Conservation (phyloP, 2,113 vertebrate species). For the Alaudala cheleensis region DNA sequence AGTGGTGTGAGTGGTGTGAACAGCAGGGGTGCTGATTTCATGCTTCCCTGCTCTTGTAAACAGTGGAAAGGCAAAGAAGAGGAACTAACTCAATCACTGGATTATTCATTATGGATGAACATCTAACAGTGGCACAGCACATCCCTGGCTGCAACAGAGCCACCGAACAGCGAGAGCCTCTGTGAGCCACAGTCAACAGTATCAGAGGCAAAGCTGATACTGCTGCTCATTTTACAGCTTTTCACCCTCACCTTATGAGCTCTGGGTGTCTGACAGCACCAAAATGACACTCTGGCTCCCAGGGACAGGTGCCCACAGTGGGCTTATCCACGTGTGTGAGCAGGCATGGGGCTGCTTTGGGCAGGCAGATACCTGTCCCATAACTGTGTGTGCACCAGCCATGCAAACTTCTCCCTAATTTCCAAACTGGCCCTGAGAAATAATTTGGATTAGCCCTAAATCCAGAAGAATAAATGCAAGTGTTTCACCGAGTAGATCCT, state of each 20-base stretch:
- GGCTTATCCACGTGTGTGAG: not conserved
- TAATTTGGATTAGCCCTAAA: not conserved
- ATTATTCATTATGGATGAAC: constrained; percentile 57
- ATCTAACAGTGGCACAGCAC: not conserved
- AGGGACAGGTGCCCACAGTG: not conserved
- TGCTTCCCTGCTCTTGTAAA: constrained; percentile 58
- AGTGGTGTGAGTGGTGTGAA: constrained; percentile 21
- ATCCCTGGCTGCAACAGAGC: constrained; percentile 17
- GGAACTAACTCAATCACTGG: constrained; percentile 48
- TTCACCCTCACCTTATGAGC: not conserved
- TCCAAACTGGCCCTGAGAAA: not conserved
- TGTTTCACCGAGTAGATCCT: not conserved
- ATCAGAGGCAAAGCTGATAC: not conserved
- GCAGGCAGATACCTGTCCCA: not conserved
- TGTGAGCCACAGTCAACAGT: not conserved
- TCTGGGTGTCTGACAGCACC: not conserved
- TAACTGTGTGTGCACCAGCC: not conserved
- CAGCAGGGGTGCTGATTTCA: constrained; percentile 38
- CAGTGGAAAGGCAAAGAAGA: constrained; percentile 47
- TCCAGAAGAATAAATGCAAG: not conserved
- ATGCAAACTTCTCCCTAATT: not conserved
- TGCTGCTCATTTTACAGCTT: not conserved
- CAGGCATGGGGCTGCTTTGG: not conserved
- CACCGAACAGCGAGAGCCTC: not conserved
- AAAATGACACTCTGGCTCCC: not conserved